Conservation (phyloP, 2,797 vertebrate species). For the Arrhamphus sclerolepis region DNA sequence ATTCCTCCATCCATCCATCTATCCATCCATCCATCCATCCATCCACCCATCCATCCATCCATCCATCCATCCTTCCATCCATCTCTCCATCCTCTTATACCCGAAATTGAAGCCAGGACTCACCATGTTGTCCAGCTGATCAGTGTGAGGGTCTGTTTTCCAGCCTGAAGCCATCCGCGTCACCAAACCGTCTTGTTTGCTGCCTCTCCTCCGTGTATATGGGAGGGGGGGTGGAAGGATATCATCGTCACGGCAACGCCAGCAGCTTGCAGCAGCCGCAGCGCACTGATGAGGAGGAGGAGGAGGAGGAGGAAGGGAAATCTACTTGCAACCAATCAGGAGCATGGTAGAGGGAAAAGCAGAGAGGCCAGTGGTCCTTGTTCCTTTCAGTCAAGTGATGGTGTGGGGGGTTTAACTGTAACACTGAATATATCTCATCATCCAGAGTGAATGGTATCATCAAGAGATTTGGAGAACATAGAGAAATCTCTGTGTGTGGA, state of each 20-base stretch:
- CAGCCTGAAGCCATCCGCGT: conserved; percentile 67
- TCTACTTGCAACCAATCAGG: conserved; percentile 43
- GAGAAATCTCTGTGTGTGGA: too few species aligned
- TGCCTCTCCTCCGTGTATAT: conserved; percentile 34
- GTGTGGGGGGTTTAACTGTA: neutral
- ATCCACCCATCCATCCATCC: conserved; percentile 36
- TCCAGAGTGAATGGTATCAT: too few species aligned
- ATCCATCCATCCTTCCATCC: conserved; percentile 35
- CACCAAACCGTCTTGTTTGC: conserved; percentile 58
- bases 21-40: conserved; percentile 11
- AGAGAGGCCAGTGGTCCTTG: conserved; percentile 33
- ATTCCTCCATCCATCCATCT: conserved; percentile 24
- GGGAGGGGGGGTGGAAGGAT: conserved; percentile 46
- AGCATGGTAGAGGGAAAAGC: neutral
- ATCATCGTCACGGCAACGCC: conserved; percentile 75
- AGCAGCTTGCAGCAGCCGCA: conserved; percentile 70
- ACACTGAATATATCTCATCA: too few species aligned
- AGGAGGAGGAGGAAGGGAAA: neutral
- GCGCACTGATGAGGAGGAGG: conserved; percentile 24
- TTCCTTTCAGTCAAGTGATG: neutral
- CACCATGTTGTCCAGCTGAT: conserved; percentile 44
- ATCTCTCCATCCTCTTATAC: conserved; percentile 10
- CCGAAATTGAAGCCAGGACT: conserved; percentile 20
- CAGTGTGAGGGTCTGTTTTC: conserved; percentile 40
- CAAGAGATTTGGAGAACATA: too few species aligned